Evolutionary conservation across 2,113 vertebrate genomes (phyloP).

Genomic region (Callochromis pleurospilus): DNA sequence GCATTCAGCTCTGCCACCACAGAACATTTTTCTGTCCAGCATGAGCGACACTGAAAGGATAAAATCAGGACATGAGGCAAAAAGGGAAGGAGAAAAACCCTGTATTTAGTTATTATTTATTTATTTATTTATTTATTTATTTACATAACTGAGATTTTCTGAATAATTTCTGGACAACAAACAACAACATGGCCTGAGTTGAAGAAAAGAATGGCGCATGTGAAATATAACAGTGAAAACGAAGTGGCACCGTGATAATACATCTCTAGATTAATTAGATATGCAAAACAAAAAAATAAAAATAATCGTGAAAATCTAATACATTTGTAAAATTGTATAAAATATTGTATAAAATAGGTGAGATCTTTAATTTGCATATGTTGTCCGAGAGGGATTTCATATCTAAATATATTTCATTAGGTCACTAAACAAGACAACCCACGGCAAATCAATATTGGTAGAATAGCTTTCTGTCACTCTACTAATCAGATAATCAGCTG

Average conservation of each 20-base stretch:
- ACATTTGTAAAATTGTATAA: not conserved
- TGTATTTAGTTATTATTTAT: not conserved
- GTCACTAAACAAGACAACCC: not conserved
- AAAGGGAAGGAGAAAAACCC: not conserved
- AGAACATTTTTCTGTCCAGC: slow-evolving; percentile 12
- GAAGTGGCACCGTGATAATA: not conserved
- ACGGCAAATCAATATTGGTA: not conserved
- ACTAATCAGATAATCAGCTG: not conserved
- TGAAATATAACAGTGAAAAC: not conserved
- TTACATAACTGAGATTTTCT: slow-evolving; percentile 13
- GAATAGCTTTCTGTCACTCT: not conserved
- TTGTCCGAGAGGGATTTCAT: not conserved
- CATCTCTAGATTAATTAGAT: not conserved
- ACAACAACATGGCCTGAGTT: not conserved
- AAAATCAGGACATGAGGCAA: slow-evolving; percentile 13
- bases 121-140: not conserved
- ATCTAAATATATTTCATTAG: not conserved
- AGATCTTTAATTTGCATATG: not conserved
- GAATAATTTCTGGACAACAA: slow-evolving; percentile 3
- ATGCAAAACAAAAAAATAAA: not conserved
- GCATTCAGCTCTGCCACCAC: slow-evolving; percentile 16
- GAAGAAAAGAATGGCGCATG: not conserved
- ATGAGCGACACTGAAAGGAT: slow-evolving; percentile 5
- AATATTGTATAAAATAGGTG: not conserved
- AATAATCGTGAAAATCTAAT: not conserved